Base-by-base conservation (phyloP, 2,797 vertebrate genomes). In the Cetoscarus ocellatus region DNA sequence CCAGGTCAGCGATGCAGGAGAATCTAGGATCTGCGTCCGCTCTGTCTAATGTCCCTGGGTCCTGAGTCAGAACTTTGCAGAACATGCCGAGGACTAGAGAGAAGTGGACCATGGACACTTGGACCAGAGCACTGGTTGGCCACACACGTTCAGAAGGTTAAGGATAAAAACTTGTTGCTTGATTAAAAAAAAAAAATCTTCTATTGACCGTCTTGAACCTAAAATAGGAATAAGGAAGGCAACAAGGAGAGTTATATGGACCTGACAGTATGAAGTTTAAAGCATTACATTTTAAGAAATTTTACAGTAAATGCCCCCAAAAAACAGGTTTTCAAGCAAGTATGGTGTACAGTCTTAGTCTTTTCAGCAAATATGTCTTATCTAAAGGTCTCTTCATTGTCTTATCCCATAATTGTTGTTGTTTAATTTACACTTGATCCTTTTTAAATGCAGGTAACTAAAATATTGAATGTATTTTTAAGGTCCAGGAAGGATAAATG, bases 61-160 rank as follows among this genome's bases (percentile, higher is more conserved):
- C 91, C 77, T 93, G 93, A 53, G 80, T 91, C 61, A 96, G 82
- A 89, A 96, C 61, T 73, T 92, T 94, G 78, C 86, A 93, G 79
- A 95, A 94, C 66, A 95, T 77, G 73, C 82, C 83, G 3, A 93
- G 71, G 52, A 94, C 84, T n/a, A 93, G 51, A 36, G 75, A 85
- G 75, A 94, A 91, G 78, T 95, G 92, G 65, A 93, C 39, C 54
- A 93, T 54, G 10, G 93, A 93, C 65, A 93, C 66, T 45, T 95
- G 90, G 65, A 94, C 65, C 66, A 95, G 72, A 34, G 76, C 56
- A 59, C 83, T 79, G 52, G 77, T 78, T 44, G 94, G 91, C 93
- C 91, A 94, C 79, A 94, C 83, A 82, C 84, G 68, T 96, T 82
- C 69, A 65, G 42, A 34, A 49, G 1, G 92, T 94, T 88, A 95